Base-by-base conservation (phyloP, 37 sponge, comb jelly and placozoan genomes). In the Ephydatia muelleri region DNA sequence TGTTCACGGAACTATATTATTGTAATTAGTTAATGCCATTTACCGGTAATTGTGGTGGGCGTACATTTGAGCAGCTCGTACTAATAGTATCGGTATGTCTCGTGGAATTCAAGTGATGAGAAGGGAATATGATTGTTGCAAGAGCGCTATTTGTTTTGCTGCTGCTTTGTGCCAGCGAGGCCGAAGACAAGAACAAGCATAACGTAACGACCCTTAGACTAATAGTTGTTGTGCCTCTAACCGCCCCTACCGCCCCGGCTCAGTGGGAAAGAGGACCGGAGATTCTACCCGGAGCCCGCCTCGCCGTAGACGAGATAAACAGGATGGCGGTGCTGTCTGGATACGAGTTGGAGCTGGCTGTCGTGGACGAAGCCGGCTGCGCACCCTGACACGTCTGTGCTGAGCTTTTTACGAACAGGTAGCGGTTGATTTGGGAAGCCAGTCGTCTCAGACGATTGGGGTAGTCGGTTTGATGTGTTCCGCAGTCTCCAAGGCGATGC, bases 191-290 rank as follows among this genome's bases (percentile, higher is more conserved):
- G 57, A 14, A 11, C 16, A 57, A 21, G 19, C 57, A 21, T 57
- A 57, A 57, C 16, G 57, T 57, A 1, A 57, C 57, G 57, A 57
- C 57, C 57, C 57, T 57, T 1, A 57, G 57, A 14, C 19, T 57
- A 21, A 57, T 57, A 57, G 57, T 21, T 1, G 57, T 57, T 1
- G 1, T 57, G 57, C 57, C 57, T 57, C 57, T 57, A 21, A 57
- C 57, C 19, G 19, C 9, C 57, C 57, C 57, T 4, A 14, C 57
- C 57, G 9, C 16, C 16, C 57, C 57, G 19, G 57, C 77, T 26
- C 26, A 16, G 28, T 88, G 83, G 83, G 88, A 88, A 21, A 82
- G 76, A 67, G 88, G 88, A 76, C 65, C 5, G 0, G 83, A 82
- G 37, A 77, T 82, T 3, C 49, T 87, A 22, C 82, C 82, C 22